Evolutionary conservation across 2,113 vertebrate genomes (phyloP).

Genomic region (Anseranas semipalmata): DNA sequence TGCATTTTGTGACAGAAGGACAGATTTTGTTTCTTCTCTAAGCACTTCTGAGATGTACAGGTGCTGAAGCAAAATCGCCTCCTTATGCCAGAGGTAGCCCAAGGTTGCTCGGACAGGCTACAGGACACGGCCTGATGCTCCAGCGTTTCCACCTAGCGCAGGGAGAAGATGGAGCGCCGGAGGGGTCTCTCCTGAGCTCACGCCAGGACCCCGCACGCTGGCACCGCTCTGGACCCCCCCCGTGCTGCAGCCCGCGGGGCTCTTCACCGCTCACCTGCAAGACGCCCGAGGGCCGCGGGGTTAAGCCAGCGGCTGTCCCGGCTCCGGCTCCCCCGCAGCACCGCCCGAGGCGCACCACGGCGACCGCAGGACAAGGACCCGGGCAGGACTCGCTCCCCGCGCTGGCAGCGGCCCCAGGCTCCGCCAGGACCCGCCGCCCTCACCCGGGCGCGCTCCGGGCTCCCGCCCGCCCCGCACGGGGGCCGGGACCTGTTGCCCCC

Average conservation of each 20-base stretch:
- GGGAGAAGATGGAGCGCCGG: fast-evolving
- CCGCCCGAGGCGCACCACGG: neutral
- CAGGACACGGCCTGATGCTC: neutral
- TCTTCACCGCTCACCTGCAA: neutral
- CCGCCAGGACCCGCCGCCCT: neutral
- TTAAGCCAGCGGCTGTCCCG: neutral
- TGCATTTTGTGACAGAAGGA: fast-evolving
- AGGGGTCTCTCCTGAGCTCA: fast-evolving
- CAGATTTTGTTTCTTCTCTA: neutral
- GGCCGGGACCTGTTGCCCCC: neutral
- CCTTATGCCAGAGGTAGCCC: fast-evolving
- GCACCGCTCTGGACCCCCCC: too few species aligned
- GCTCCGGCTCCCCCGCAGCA: neutral
- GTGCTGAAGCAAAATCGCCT: fast-evolving
- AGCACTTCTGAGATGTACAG: fast-evolving
- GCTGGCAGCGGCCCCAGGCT: neutral
- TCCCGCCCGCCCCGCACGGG: neutral
- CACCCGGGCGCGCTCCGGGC: neutral
- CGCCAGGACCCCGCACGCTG: fast-evolving
- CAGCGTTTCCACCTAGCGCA: fast-evolving
- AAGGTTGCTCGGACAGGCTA: fast-evolving
- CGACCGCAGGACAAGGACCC: fast-evolving
- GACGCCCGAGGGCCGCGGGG: fast-evolving
- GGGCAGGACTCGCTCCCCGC: fast-evolving
- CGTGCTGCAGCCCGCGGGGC: too few species aligned